Base-by-base conservation (phyloP, 2,797 vertebrate species). In the Periophthalmus magnuspinnatus region DNA sequence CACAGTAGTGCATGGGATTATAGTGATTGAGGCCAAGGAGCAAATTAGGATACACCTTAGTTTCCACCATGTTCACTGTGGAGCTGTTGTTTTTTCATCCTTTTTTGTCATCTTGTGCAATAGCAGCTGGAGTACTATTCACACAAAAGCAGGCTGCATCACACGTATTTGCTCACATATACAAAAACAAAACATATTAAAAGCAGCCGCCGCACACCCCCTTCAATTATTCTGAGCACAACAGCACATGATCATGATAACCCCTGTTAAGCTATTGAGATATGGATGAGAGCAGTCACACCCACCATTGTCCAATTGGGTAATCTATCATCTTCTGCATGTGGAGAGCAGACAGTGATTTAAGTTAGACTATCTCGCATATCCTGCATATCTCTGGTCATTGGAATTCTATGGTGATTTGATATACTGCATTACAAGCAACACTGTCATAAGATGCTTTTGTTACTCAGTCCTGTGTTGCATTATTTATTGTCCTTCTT, bases 211-310 rank as follows among this genome's bases (percentile, higher is more conserved):
- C 34, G 33, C 45, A 47, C 47, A 13, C 78, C 74, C 84, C 61
- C 60, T 54, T 65, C 73, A 54, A 62, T 81, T 62, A 74, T 58
- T 72, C 67, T 69, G 70, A 68, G 48, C 24, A 78, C 81, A 81
- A 71, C 77, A 74, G 76, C 70, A 45, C 62, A 77, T 77, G 78
- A 87, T 87, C 60, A 76, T 78, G 78, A 87, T 87, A 86, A 86
- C 83, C 80, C 78, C 83, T 81, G 77, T 89, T 88, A 81, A 81
- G 80, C 68, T 81, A 68, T 82, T 77, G 80, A 81, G 80, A 83
- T 88, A 80, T 73, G 75, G 78, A 84, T 82, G 74, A 84, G 74
- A 74, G 76, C 24, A 74, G 81, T 68, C 75, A 74, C 81, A 69
- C 82, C 82, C 78, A 81, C 79, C 60, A 72, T 84, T 86, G 79